phyloP scores from a whole-genome alignment of 92 coral and sea anemone genomes.

The Chrysogorgia sp. region DNA sequence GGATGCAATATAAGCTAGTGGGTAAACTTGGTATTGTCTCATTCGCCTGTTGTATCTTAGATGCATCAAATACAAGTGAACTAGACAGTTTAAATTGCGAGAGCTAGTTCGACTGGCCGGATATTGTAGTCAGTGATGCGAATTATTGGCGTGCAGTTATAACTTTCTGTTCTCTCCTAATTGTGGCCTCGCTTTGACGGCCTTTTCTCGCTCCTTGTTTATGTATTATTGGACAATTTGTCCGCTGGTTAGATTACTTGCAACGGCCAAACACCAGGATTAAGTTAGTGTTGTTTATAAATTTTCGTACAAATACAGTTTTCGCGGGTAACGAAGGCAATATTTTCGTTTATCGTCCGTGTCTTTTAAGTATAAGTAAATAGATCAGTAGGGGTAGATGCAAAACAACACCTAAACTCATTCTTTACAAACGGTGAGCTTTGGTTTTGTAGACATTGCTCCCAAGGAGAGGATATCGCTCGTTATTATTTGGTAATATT shows the following conservation, averaged over 20 bases:
- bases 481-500: not conserved
- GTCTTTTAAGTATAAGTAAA: constrained; percentile 47
- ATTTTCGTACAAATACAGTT: constrained; percentile 32
- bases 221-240: constrained; percentile 2
- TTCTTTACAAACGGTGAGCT: constrained; percentile 22
- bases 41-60: not conserved
- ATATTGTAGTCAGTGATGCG: constrained; percentile 42
- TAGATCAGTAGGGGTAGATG: constrained; percentile 10
- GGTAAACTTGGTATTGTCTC: constrained; percentile 7
- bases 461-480: not conserved
- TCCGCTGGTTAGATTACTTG: constrained; percentile 15
- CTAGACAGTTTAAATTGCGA: not conserved
- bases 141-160: constrained; percentile 17
- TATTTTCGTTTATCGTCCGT: constrained; percentile 10
- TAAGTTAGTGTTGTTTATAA: constrained; percentile 30
- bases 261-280: constrained; percentile 22
- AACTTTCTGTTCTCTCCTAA: not conserved
- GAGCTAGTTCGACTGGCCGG: constrained; percentile 18
- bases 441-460: not conserved
- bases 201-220: not conserved
- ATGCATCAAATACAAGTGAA: not conserved
- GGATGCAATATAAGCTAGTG: not conserved
- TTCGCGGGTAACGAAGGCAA: not conserved
- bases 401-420: constrained; percentile 9
- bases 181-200: not conserved